Evolutionary conservation across 2,888 invertebrate species (phyloP).

Genomic region (Sminthurinus aureus): DNA sequence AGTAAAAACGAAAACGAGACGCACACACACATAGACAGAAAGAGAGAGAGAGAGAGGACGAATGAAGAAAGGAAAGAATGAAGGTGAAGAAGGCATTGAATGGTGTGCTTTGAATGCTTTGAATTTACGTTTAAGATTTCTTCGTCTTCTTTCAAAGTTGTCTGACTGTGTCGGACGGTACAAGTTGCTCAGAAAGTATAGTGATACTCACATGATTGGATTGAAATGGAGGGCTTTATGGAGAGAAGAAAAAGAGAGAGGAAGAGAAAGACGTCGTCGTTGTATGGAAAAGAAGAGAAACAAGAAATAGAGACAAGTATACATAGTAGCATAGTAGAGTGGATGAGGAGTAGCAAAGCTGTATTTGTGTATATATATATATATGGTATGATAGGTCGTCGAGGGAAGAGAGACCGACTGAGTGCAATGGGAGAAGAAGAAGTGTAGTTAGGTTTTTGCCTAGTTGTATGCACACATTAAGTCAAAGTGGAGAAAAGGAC

Average conservation of each 20-base stretch:
- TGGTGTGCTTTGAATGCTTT: slow-evolving; percentile 27
- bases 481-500: slow-evolving; percentile 29
- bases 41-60: not conserved
- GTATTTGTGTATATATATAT: not conserved
- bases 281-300: not conserved
- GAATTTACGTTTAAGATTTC: slow-evolving; percentile 28
- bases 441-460: slow-evolving; percentile 21
- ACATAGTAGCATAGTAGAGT: not conserved
- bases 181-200: slow-evolving; percentile 24
- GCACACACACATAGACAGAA: too few species aligned
- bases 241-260: slow-evolving; percentile 11
- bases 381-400: not conserved
- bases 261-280: not conserved
- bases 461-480: slow-evolving; percentile 25
- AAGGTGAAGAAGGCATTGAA: slow-evolving; percentile 16
- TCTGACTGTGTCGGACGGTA: slow-evolving; percentile 8
- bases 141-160: not conserved
- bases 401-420: slow-evolving; percentile 12
- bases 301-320: slow-evolving; percentile 8
- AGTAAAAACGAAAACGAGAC: too few species aligned
- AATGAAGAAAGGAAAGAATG: not conserved
- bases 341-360: not conserved
- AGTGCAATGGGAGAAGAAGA: slow-evolving; percentile 32
- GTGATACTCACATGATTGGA: slow-evolving; percentile 37
- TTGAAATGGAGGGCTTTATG: slow-evolving; percentile 40